Base-by-base conservation (phyloP, 2,113 vertebrate species). In the Apodemus sylvaticus region DNA sequence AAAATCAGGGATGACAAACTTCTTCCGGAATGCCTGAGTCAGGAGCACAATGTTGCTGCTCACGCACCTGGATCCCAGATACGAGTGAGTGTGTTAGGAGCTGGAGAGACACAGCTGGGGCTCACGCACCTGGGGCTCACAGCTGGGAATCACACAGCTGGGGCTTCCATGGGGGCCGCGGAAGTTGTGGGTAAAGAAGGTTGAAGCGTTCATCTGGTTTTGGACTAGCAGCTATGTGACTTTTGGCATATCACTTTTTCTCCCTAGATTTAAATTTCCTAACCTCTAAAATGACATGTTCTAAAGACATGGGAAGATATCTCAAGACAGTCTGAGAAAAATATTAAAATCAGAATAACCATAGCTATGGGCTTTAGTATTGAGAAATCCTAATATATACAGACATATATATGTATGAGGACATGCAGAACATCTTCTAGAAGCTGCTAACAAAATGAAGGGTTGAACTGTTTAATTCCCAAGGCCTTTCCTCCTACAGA, bases 1-100 rank as follows among this genome's bases (percentile, higher is more conserved):
- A 98, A 99, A 99, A 96, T 99, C 99, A 8, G 99, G 99, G 98
- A 99, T 99, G 78, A 99, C 99, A 91, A 99, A 99, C 97, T 99
- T 99, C 96, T 99, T 99, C 90, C 99, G 98, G 98, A 99, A 99
- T 89, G 99, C 99, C 96, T 99, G 99, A 86, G 99, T 99, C 98
- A 99, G 98, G 95, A 99, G 98, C 91, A 99, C 98, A 42, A 99
- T 98, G 98, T 99, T 99, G 95, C 99, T 98, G 91, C 98, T 98
- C 36, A 99, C 98, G 98, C 99, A 99, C 97, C 99, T 99, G 97
- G 93, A 94, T 97, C 78, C 94, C 96, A 97, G 83, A 97, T 71
- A 97, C 0, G 36, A 93, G 0, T 86, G 36, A 93, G 0, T 86
- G 82, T 70, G 73, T 98, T 94, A 97, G 94, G 66, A 68, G 53